Percentiles rank a stretch among this genome's conserved stretches.
Evolutionary conservation across 2,797 vertebrate genomes (phyloP).

Genomic region (Sebastes cheni): DNA sequence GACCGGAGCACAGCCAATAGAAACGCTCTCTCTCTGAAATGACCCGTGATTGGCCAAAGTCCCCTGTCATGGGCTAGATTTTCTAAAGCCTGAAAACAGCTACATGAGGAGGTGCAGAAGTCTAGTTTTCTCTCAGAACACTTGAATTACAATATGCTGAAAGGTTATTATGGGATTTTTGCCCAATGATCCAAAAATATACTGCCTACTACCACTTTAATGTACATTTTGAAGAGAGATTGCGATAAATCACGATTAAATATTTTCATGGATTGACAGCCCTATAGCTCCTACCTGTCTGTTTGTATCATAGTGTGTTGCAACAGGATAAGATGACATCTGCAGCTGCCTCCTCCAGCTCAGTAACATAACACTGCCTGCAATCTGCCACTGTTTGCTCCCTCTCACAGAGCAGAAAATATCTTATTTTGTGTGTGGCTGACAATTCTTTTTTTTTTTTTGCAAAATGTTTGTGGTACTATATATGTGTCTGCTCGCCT

Average conservation of each 20-base stretch:
- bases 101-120: no score
- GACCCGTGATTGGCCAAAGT: rapidly evolving
- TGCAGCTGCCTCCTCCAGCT: neutral
- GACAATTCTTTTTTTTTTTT: slow-evolving; percentile 2
- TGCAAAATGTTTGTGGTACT: neutral
- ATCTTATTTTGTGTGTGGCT: slow-evolving; percentile 21
- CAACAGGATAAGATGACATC: neutral
- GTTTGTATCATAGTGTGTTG: neutral
- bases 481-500: neutral
- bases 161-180: no score
- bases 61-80: no score
- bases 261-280: no score
- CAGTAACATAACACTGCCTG: slow-evolving; percentile 23
- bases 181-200: no score
- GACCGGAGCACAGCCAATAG: no score
- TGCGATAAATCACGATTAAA: no score
- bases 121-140: no score
- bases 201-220: no score
- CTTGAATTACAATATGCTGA: no score
- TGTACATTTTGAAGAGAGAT: no score
- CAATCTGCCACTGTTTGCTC: slow-evolving; percentile 29
- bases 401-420: slow-evolving; percentile 29
- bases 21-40: rapidly evolving
- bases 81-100: no score
- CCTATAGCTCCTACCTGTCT: neutral